Evolutionary conservation across 2,113 vertebrate species (phyloP).

Genomic region (Salvator merianae): DNA sequence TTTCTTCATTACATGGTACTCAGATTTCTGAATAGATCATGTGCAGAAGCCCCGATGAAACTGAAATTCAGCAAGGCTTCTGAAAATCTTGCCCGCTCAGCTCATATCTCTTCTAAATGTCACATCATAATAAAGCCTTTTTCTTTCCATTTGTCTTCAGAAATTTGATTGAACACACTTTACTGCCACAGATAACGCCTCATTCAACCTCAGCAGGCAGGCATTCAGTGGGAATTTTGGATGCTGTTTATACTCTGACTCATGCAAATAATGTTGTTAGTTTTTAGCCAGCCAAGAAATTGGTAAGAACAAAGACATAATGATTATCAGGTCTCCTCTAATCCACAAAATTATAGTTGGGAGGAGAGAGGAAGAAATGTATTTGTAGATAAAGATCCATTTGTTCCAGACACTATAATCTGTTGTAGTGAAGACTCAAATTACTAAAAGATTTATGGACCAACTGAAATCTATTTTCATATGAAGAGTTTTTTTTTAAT

Average conservation of each 20-base stretch:
- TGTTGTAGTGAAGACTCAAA: background rate
- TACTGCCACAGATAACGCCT: background rate
- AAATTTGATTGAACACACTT: too few species aligned
- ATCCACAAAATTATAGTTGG: background rate
- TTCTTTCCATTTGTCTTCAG: background rate
- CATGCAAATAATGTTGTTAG: background rate
- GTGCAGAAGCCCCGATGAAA: background rate
- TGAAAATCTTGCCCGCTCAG: too few species aligned
- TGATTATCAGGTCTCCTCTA: slow-evolving; percentile 4
- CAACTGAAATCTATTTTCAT: background rate
- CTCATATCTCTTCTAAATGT: slow-evolving; percentile 4
- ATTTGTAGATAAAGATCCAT: background rate
- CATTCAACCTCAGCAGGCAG: too few species aligned
- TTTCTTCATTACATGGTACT: background rate
- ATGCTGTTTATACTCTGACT: background rate
- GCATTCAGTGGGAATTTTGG: background rate
- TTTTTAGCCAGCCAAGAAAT: background rate
- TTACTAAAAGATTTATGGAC: background rate
- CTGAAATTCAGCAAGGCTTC: background rate
- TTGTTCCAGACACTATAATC: background rate
- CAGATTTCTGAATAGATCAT: background rate
- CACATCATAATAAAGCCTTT: background rate
- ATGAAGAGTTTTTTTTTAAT: too few species aligned
- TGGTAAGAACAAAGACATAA: background rate
- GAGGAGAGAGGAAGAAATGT: background rate